phyloP scores from a whole-genome alignment of 2,113 vertebrate species.

The Megaceryle torquata region DNA sequence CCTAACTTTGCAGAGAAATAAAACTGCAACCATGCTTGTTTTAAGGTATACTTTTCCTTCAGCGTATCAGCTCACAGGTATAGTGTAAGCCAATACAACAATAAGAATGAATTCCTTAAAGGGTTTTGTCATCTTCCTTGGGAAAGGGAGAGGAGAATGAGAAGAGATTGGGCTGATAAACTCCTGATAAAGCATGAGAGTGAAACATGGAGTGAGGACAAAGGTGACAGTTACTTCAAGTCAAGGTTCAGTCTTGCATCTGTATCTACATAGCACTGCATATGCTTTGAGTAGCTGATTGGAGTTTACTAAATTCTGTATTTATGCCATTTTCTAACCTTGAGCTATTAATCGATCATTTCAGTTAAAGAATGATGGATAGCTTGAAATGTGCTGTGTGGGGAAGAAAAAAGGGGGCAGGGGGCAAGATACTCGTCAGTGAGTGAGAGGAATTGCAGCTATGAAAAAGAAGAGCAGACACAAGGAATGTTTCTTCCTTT shows the following conservation, averaged over 20 bases:
- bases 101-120: not conserved
- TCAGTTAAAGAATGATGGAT: not conserved
- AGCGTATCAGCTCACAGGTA: not conserved
- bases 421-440: not conserved
- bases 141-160: not conserved
- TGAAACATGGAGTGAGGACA: not conserved
- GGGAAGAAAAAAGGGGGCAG: no score
- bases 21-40: not conserved
- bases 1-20: not conserved
- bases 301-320: not conserved
- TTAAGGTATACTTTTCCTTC: not conserved
- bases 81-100: accelerated
- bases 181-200: not conserved
- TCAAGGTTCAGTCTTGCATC: not conserved
- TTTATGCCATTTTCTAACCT: not conserved
- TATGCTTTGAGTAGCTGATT: not conserved
- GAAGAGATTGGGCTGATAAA: not conserved
- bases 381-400: not conserved
- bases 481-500: not conserved
- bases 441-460: not conserved
- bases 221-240: not conserved
- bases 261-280: not conserved
- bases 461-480: not conserved
- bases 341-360: not conserved
- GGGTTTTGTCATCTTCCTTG: not conserved